phyloP scores from a whole-genome alignment of 2,113 vertebrate genomes.

The Pseudopodoces humilis region DNA sequence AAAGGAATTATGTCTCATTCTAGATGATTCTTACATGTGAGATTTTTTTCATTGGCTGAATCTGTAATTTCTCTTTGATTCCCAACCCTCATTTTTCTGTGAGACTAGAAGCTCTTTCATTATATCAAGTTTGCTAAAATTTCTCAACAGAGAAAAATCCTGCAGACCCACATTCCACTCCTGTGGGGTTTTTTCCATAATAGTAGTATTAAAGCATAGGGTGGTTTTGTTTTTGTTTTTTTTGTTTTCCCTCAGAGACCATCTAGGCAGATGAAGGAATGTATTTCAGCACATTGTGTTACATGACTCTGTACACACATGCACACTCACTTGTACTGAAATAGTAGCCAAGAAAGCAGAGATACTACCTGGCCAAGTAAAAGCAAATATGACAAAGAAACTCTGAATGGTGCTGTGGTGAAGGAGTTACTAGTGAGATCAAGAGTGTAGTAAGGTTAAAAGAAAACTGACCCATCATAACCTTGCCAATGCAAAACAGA shows the following conservation, averaged over 20 bases:
- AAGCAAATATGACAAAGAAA: background rate
- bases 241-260: background rate
- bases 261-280: conserved; percentile 14
- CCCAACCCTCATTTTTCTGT: background rate
- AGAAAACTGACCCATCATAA: background rate
- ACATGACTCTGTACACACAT: background rate
- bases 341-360: background rate
- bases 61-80: background rate
- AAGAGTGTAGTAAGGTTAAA: background rate
- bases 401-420: background rate
- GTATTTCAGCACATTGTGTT: conserved; percentile 8
- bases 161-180: background rate
- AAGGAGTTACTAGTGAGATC: background rate
- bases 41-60: background rate
- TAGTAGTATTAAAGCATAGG: background rate
- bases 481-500: background rate
- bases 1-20: background rate
- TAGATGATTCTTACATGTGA: background rate
- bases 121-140: background rate
- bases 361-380: background rate
- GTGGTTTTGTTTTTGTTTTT: background rate
- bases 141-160: background rate
- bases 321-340: background rate
- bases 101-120: background rate
- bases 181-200: background rate